Evolutionary conservation across 2,113 vertebrate species (phyloP).

Genomic region (Chloebia gouldiae): DNA sequence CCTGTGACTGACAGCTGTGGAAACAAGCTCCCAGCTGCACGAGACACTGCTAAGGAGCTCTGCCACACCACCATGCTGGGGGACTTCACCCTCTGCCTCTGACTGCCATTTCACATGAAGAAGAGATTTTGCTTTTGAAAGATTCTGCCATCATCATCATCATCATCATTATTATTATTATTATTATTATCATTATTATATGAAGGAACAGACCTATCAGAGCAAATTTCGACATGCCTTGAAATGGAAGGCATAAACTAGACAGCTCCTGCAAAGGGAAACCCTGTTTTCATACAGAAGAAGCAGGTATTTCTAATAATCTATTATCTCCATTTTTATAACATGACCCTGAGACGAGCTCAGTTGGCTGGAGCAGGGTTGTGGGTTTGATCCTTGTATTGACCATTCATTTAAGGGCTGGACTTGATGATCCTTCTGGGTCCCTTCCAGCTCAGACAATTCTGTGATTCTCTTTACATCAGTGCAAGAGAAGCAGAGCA

Average conservation of each 20-base stretch:
- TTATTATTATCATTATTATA: no score
- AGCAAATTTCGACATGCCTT: not conserved
- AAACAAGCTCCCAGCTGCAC: not conserved
- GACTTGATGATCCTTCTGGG: not conserved
- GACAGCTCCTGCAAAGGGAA: not conserved
- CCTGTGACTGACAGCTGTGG: not conserved
- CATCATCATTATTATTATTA: no score
- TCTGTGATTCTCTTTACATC: not conserved
- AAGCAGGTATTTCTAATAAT: not conserved
- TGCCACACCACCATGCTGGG: not conserved
- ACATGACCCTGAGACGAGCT: not conserved
- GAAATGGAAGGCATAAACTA: not conserved
- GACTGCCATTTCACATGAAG: not conserved
- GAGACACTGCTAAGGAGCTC: not conserved
- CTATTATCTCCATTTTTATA: not conserved
- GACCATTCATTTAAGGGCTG: not conserved
- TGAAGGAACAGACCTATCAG: not conserved
- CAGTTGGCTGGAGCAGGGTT: not conserved
- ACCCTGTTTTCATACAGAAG: not conserved
- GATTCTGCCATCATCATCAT: not conserved
- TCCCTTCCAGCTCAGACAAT: not conserved
- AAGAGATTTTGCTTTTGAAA: not conserved
- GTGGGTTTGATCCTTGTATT: not conserved
- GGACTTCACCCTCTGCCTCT: not conserved
- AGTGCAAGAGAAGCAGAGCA: not conserved